Conservation (phyloP, 2,888 invertebrate genomes). For the Scelioninae gen. 1 region DNA sequence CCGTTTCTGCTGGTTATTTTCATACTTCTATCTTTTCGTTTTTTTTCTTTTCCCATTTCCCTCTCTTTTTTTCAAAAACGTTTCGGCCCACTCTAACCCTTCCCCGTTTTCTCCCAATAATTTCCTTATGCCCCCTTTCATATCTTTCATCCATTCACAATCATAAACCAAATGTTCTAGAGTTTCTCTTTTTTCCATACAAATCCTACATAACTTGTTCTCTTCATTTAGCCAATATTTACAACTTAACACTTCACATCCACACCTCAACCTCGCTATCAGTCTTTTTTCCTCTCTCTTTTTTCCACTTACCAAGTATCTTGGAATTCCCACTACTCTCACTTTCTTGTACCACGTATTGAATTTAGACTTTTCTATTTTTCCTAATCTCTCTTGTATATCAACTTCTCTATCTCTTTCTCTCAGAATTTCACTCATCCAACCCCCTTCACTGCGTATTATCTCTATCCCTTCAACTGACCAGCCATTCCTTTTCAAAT, state of each 20-base stretch:
- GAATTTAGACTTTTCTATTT: slow-evolving; percentile 5
- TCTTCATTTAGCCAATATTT: background rate
- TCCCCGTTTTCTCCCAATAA: slow-evolving; percentile 5
- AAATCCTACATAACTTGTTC: slow-evolving; percentile 15
- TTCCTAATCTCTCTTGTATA: slow-evolving; percentile 5
- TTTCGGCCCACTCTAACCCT: background rate
- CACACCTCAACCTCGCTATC: background rate
- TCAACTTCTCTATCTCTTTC: slow-evolving; percentile 32
- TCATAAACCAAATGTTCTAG: slow-evolving; percentile 15
- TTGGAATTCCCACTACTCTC: background rate
- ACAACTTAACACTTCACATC: background rate
- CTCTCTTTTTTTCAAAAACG: too few species aligned
- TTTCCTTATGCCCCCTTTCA: background rate
- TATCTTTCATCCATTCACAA: background rate
- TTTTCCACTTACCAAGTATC: background rate
- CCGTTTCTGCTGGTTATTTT: too few species aligned
- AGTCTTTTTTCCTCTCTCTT: background rate
- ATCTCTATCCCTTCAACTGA: background rate
- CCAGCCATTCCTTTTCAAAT: slow-evolving; percentile 24
- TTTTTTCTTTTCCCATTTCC: too few species aligned
- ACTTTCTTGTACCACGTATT: slow-evolving; percentile 18
- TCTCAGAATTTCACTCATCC: background rate
- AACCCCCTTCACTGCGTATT: background rate
- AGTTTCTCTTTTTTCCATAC: background rate
- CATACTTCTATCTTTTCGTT: too few species aligned